Evolutionary conservation across 2,797 vertebrate genomes (phyloP), one percentile per base, ranked within the genome.

Genomic region (Diceros bicornis): DNA sequence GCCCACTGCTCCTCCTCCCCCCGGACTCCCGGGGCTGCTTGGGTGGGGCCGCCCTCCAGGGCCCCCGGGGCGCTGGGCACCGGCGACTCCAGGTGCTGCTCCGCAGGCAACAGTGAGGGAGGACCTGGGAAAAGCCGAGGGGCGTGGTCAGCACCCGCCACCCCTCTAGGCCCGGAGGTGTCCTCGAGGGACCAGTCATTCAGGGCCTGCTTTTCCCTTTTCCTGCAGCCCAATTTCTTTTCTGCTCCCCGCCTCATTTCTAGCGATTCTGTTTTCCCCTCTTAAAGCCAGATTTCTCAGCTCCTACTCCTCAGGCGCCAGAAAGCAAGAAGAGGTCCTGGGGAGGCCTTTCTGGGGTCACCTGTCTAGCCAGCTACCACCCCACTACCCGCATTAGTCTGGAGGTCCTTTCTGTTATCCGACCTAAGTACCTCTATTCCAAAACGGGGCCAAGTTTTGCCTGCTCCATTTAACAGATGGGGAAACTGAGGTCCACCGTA

Each of bases 1-100:
- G 98, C 98, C 61, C 96, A 96, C 79, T 98, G 94, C 74, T 95
- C 96, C 82, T 98, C 98, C 97, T 97, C 97, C 74, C 97, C 97
- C 1, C 94, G 91, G 32, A 96, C 88, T 37, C 96, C 97, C 23
- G 97, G 98, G 86, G 95, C 96, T 6, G 98, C 97, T 50, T 97
- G 97, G 17, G 96, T 93, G 82, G 97, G 97, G 71, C 98, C 97
- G 59, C 97, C 97, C 69, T 95, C 97, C 97, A 98, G 97, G 93
- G 98, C 94, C 93, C 97, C 98, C 84, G 98, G 97, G 87, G 89
- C 97, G 89, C 97, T 96, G 91, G 96, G 93, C 87, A 97, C 97
- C 6, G 97, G 91, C 57, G 98, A 98, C 89, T 97, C 97, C 59
- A 96, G 93, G 91, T 97, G 97, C 94, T 91, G 97, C 79, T 97